Evolutionary conservation across 1,140 invertebrate genomes (phyloP), one percentile per base, ranked within the genome.

Genomic region (Ceratoteleas bidentatus): DNA sequence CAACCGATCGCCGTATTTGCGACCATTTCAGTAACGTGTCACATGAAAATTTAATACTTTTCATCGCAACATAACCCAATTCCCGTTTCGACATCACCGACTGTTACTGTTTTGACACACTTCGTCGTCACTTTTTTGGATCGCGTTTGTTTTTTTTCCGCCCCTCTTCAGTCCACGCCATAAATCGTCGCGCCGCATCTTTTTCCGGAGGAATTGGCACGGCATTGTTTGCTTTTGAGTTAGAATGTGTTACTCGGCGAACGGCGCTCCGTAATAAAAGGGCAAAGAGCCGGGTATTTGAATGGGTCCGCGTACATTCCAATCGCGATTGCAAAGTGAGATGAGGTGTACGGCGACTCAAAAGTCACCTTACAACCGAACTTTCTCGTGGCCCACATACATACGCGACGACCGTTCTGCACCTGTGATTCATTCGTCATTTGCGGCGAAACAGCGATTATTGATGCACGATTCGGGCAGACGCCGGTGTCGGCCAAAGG

Each of bases 311-410:
- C 50, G 70, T 62, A 14, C 65, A 70, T 78, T 83, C 66, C 72
- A 75, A 66, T 54, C 54, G 68, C 68, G 68, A 77, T 77, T 53
- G 79, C 79, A 73, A 73, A 76, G 78, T 52, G 57, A 79, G 58
- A 69, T 74, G 69, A 83, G 75, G 65, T 62, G 52, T 54, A 60
- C 68, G 66, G 38, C 33, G 62, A 76, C 74, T 76, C 78, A 87
- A 86, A 86, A 86, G 85, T 83, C 83, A 82, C 79, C 79, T 76
- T 56, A 78, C 72, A 82, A 79, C 75, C 80, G 79, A 84, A 88
- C 87, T 89, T 89, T 89, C 88, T 87, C 88, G 84, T 89, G 88
- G 86, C 88, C 88, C 85, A 89, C 87, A 88, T 88, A 85, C 83
- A 81, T 84, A 78, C 77, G 58, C 64, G 58, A 64, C 52, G 36